Conservation (phyloP, 2,113 vertebrate species). For the Trematocara zebra region DNA sequence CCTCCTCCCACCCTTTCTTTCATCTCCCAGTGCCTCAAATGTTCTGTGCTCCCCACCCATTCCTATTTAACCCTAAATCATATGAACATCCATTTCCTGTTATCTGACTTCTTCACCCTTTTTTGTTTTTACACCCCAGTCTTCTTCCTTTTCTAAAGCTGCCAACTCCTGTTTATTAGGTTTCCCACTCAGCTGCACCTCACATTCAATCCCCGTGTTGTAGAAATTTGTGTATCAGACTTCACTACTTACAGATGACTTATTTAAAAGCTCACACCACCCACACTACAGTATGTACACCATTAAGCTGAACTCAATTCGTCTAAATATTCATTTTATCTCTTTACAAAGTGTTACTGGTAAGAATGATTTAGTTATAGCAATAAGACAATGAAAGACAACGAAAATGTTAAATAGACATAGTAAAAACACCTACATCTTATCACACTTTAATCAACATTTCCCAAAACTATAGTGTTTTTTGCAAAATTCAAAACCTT, state of each 20-base stretch:
- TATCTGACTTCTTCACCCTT: neutral
- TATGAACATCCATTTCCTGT: neutral
- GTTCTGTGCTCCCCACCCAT: neutral
- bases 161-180: neutral
- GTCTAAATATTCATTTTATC: neutral
- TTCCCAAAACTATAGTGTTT: neutral
- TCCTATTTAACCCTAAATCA: neutral
- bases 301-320: neutral
- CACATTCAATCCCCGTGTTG: neutral
- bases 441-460: neutral
- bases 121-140: neutral
- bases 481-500: neutral
- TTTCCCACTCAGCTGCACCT: neutral
- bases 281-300: neutral
- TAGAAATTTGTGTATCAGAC: neutral
- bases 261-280: neutral
- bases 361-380: neutral
- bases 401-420: neutral
- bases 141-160: neutral
- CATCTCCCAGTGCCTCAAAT: neutral
- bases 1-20: neutral
- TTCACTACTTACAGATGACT: neutral
- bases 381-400: neutral
- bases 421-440: neutral
- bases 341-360: neutral